A percentile compares a stretch with the other conserved stretches of the same genome.
Conservation (phyloP, 2,113 vertebrate species). For the Nyctereutes procyonoides region DNA sequence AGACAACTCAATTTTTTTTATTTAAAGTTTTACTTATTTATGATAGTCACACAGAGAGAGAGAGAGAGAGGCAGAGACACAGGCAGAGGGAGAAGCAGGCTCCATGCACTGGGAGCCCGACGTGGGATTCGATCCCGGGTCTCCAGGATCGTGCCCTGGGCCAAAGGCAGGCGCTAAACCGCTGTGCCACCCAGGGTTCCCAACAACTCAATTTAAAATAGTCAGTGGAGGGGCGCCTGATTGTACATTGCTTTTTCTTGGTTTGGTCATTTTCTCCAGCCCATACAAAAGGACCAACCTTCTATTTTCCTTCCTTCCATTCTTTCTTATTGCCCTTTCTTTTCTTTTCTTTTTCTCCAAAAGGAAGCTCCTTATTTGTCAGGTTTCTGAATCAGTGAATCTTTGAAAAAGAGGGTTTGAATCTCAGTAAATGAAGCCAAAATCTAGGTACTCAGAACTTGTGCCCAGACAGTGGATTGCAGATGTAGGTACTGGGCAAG, state of each 20-base stretch:
- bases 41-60: too few species aligned
- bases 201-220: not conserved
- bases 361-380: not conserved
- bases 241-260: not conserved
- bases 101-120: too few species aligned
- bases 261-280: constrained; percentile 3
- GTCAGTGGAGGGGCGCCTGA: too few species aligned
- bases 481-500: not conserved
- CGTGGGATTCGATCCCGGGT: too few species aligned
- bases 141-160: too few species aligned
- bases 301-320: too few species aligned
- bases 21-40: too few species aligned
- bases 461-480: not conserved
- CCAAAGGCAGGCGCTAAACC: too few species aligned
- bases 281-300: not conserved
- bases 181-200: too few species aligned
- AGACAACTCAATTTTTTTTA: not conserved
- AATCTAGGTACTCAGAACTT: not conserved
- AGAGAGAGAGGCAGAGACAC: too few species aligned
- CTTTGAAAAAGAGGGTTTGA: not conserved
- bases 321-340: not conserved
- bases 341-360: not conserved
- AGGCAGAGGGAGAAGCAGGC: too few species aligned
- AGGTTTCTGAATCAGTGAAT: not conserved
- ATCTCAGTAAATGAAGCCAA: not conserved